Conservation (phyloP, 2,888 invertebrate genomes). For the Lampropteryx suffumata region DNA sequence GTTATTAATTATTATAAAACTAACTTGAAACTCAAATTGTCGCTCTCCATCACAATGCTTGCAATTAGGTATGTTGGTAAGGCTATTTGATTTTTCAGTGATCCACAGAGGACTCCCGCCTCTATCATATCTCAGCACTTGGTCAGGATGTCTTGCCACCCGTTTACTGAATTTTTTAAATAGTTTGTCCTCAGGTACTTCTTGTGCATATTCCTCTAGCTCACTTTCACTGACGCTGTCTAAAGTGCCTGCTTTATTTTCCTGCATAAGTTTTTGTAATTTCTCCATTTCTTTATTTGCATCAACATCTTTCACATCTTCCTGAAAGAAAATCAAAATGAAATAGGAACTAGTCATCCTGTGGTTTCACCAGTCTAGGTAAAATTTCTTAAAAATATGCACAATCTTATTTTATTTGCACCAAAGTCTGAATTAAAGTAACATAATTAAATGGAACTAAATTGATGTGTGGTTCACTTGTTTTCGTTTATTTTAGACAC, state of each 20-base stretch:
- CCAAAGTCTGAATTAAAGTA: no score
- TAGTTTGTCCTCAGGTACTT: constrained; percentile 86
- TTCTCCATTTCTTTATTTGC: constrained; percentile 76
- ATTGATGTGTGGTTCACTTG: no score
- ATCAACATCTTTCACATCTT: constrained; percentile 67
- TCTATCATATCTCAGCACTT: constrained; percentile 91
- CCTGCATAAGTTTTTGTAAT: constrained; percentile 72
- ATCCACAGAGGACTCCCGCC: constrained; percentile 94
- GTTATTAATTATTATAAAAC: constrained; percentile 12
- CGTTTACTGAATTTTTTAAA: constrained; percentile 90
- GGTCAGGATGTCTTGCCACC: constrained; percentile 88
- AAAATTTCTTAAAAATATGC: no score
- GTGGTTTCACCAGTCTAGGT: no score
- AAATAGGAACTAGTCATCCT: no score
- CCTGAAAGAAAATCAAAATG: constrained; percentile 42
- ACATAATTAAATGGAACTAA: no score
- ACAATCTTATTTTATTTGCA: no score
- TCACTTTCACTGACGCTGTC: constrained; percentile 86
- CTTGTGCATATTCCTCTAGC: constrained; percentile 85
- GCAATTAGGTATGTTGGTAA: constrained; percentile 86
- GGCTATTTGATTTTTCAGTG: constrained; percentile 77
- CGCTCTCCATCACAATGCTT: constrained; percentile 88
- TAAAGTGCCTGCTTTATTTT: constrained; percentile 85
- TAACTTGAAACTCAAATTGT: constrained; percentile 95
- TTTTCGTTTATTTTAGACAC: no score